Evolutionary conservation across 1,140 invertebrate genomes (phyloP).

Genomic region (Armadillidium nasatum): DNA sequence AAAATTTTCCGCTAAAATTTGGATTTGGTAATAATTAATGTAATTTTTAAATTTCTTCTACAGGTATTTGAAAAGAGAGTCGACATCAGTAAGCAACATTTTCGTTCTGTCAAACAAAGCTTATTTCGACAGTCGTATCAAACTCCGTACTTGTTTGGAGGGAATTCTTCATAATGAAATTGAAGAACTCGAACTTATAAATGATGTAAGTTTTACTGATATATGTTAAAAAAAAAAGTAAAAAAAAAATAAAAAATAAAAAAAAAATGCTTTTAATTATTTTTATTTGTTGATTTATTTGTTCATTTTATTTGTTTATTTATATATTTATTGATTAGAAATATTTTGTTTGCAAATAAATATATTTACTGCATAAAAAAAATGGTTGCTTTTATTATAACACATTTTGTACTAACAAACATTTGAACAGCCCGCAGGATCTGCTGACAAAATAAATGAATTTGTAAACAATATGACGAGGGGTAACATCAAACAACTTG

Average conservation of each 20-base stretch:
- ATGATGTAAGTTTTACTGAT: neutral
- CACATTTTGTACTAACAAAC: too few relatives aligned
- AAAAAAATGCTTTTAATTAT: neutral
- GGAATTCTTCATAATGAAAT: neutral
- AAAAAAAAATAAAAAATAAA: neutral
- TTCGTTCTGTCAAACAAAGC: neutral
- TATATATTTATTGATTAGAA: neutral
- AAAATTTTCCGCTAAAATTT: too few relatives aligned
- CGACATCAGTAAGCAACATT: neutral
- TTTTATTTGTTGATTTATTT: neutral
- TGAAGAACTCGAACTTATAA: neutral
- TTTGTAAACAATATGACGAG: conserved; percentile 13
- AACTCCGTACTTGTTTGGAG: neutral
- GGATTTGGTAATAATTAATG: too few relatives aligned
- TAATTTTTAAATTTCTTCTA: too few relatives aligned
- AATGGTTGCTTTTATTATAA: too few relatives aligned
- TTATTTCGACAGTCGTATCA: neutral
- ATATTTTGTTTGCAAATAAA: neutral
- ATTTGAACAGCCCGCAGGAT: neutral
- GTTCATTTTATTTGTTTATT: neutral
- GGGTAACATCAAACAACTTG: conserved; percentile 8
- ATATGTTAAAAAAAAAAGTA: neutral
- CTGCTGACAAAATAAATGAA: conserved; percentile 16
- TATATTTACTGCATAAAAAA: too few relatives aligned
- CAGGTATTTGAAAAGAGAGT: too few relatives aligned